Evolutionary conservation across 1,140 invertebrate genomes (phyloP).

Genomic region (Maconellicoccus hirsutus): DNA sequence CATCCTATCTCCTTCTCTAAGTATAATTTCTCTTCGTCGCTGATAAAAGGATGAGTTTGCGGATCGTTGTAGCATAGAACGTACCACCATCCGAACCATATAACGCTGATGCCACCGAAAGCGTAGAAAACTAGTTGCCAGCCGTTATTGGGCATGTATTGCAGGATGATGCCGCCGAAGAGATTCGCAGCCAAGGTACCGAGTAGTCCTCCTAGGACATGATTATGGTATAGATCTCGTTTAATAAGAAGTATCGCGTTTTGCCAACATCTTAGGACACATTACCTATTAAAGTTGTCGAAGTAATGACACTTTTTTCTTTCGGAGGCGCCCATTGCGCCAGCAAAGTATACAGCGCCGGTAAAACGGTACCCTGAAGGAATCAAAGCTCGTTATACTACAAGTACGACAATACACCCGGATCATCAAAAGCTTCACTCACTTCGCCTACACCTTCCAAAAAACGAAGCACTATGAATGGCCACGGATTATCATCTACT

Average conservation of each 20-base stretch:
- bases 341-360: conserved; percentile 69
- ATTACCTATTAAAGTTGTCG: conserved; percentile 52
- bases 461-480: conserved; percentile 48
- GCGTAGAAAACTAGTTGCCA: conserved; percentile 73
- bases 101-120: conserved; percentile 59
- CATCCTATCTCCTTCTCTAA: conserved; percentile 39
- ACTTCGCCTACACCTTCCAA: conserved; percentile 55
- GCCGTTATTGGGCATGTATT: conserved; percentile 42
- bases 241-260: neutral
- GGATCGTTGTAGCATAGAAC: conserved; percentile 67
- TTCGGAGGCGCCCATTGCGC: conserved; percentile 69
- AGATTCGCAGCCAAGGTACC: conserved; percentile 64
- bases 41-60: conserved; percentile 68
- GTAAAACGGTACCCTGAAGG: conserved; percentile 60
- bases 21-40: conserved; percentile 60
- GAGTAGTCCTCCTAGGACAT: conserved; percentile 34
- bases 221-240: neutral
- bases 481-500: conserved; percentile 38
- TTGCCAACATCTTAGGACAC: neutral
- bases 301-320: conserved; percentile 67
- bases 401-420: neutral
- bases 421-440: conserved; percentile 13
- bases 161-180: conserved; percentile 53
- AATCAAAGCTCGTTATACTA: too few relatives aligned
- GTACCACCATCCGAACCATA: conserved; percentile 62